Base-by-base conservation (phyloP, 2,888 invertebrate genomes). In the Volucella zonaria region DNA sequence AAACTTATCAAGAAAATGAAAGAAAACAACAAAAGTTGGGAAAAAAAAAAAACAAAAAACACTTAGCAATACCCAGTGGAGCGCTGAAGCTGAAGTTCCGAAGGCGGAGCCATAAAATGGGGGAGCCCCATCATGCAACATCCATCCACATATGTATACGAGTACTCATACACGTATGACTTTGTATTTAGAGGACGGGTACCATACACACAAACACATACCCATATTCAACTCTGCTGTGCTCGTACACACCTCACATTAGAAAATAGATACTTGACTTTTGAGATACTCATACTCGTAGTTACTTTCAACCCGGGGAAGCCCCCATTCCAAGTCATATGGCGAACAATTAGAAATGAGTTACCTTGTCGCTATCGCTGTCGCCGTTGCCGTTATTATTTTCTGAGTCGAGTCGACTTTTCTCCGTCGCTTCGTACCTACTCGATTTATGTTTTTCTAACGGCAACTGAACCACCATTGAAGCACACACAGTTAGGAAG, bases 101-200 rank as follows among this genome's bases (percentile, higher is more conserved):
- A 82, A 82, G 86, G 86, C 86, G 86, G 86, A 86, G 86, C 82
- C 66, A 86, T 82, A 86, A 86, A 86, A 86, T 61, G 68, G 82
- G 78, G 86, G 82, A 82, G 82, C 82, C 86, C 74, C 76, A 61
- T 58, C 42, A 66, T 62, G 59, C 66, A 71, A 73, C 66, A 47
- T 18, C 66, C 81, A 76, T 73, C 70, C 77, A 74, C 82, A 78
- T 86, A 74, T 86, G 78, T 75, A 78, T 52, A 77, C 76, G 67
- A 66, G 62, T 6, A 31, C 31, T 31, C 31, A 31, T 6, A 31
- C 31, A 31, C 31, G 6, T 31, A 31, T 31, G 31, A 31, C 4
- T 31, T 31, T 47, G 43, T 47, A 49, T 59, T 52, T 31, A 74
- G 52, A 49, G 71, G 77, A 67, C 67, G 76, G 75, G 66, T 79